Evolutionary conservation across 1,140 invertebrate genomes (phyloP), one percentile per base, ranked within the genome.

Genomic region (Drosophila santomea): DNA sequence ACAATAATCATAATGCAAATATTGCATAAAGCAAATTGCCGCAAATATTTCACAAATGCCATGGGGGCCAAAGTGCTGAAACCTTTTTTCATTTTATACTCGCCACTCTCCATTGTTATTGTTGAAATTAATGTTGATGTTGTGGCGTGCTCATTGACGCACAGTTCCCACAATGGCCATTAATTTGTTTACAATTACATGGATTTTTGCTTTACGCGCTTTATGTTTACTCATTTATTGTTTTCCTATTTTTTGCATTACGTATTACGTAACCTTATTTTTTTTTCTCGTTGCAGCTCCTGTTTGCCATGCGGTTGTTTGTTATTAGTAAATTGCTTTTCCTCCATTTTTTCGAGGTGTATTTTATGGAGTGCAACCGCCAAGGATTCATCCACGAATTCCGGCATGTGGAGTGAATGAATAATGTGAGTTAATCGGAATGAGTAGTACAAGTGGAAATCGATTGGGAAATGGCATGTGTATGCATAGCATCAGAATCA

Each of bases 131-230:
- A 36, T 71, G 64, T 68, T 76, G 50, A 71, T 77, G 74, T 60
- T 69, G 74, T 48, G 63, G 74, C 74, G 15, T 76, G 73, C 73
- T 76, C 74, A 77, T 77, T 77, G 74, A 77, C 74, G 63, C 74
- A 60, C 64, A 28, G 60, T 61, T 45, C 56, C 74, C 74, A 77
- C 74, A 77, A 77, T 61, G 56, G 74, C 73, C 74, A 77, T 77
- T 77, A 77, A 77, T 77, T 77, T 77, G 64, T 77, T 77, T 77
- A 77, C 63, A 69, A 77, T 77, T 77, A 77, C 74, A 77, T 69
- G 64, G 74, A 77, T 69, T 77, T 77, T 56, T 77, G 74, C 74
- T 68, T 62, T 74, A 68, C 15, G 48, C 50, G 17, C 43, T 74
- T 58, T 52, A 11, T 66, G 50, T 41, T 48, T 58, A 17, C 50